Evolutionary conservation across 1,140 invertebrate genomes (phyloP), one percentile per base, ranked within the genome.

Genomic region (Oryctes rhinoceros): DNA sequence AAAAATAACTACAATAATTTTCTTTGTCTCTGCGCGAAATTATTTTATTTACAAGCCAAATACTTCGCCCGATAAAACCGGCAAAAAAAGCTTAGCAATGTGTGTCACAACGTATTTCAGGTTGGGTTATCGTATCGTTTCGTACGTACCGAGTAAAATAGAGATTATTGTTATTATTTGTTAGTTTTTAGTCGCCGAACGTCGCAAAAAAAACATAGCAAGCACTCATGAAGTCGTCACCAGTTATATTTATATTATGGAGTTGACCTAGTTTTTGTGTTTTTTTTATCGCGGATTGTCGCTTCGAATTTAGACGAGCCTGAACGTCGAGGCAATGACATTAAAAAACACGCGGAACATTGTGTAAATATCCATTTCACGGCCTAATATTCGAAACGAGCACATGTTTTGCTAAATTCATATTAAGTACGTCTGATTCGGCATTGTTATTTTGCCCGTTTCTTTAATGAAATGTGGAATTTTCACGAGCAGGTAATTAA

Each of bases 281-380:
- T 49, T 76, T 67, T 71, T 76, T 78, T n/a, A 78, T 53, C 76
- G 76, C 47, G 30, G 20, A 30, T 76, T 76, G 39, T 47, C 75
- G 75, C 18, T 76, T 39, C 75, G 15, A 39, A 76, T 76, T 76
- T 78, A 78, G 76, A 59, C n/a, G 48, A 78, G 24, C 11, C 24
- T n/a, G 39, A 59, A 24, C 24, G 20, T 10, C 65, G 49, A 78
- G 76, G 76, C 76, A 78, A 53, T 78, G 76, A 78, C 76, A 78
- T 78, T 62, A 78, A 78, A 76, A 78, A 78, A 59, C 65, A 71
- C 35, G 65, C 65, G 65, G 65, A 71, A 71, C 65, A 71, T 71
- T 71, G 65, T 71, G 65, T 71, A 71, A 71, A 71, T 71, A 59
- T n/a, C 39, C 18, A 30, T 71, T 71, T 71, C 65, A 71, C 65